Percentiles rank a stretch among this genome's conserved stretches.
Conservation (phyloP, 2,797 vertebrate species). For the Fistularia tabacaria region DNA sequence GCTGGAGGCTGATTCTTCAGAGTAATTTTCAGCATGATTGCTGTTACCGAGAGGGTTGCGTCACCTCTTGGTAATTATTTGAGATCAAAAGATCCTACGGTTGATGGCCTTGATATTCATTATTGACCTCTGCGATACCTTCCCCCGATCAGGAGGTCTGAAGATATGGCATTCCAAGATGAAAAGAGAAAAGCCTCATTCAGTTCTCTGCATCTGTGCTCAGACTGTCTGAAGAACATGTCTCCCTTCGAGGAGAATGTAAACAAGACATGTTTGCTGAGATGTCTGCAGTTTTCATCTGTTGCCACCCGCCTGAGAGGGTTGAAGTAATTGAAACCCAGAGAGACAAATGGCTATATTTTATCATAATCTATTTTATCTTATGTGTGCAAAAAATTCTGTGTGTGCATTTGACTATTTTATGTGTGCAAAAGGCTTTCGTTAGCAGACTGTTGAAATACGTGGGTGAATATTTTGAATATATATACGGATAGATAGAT, state of each 20-base stretch:
- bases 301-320: constrained; percentile 6
- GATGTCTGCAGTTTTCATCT: constrained; percentile 11
- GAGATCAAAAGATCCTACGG: not conserved
- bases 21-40: not conserved
- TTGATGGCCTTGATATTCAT: not conserved
- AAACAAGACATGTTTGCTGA: constrained; percentile 37
- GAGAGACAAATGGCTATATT: not conserved
- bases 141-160: constrained; percentile 6
- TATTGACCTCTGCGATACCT: constrained; percentile 4
- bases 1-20: no score
- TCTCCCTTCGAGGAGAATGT: constrained; percentile 15
- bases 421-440: no score
- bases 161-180: not conserved
- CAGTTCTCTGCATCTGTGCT: not conserved
- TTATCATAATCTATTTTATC: no score
- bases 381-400: no score
- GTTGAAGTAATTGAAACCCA: no score
- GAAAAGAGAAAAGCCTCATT: not conserved
- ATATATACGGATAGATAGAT: no score
- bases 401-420: no score
- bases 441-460: no score
- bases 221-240: constrained; percentile 17
- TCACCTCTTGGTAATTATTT: not conserved
- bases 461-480: no score
- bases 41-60: not conserved